phyloP scores from a whole-genome alignment of 2,113 vertebrate genomes.

The Tursiops truncatus region DNA sequence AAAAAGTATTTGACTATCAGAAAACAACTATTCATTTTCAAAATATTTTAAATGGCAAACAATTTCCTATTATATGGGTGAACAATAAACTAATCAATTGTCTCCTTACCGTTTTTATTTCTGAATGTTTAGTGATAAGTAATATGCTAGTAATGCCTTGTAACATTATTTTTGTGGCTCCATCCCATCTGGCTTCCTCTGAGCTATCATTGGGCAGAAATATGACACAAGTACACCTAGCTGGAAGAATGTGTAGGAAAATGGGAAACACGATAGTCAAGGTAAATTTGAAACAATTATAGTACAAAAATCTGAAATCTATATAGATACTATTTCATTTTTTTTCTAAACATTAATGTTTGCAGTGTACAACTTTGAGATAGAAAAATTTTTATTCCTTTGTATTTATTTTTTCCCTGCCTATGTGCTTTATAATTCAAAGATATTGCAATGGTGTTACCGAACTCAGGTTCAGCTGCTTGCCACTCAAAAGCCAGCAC shows the following conservation, averaged over 20 bases:
- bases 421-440: background rate
- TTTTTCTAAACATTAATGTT: background rate
- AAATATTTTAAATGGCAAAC: background rate
- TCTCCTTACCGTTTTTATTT: background rate
- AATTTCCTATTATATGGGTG: background rate
- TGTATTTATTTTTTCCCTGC: background rate
- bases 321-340: background rate
- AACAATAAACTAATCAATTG: background rate
- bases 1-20: background rate
- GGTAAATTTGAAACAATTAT: background rate
- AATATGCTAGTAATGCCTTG: background rate
- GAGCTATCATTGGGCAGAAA: background rate
- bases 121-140: background rate
- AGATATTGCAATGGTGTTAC: background rate
- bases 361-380: background rate
- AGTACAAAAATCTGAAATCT: background rate
- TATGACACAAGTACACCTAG: rapidly evolving
- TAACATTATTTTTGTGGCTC: background rate
- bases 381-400: background rate
- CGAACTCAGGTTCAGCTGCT: no score
- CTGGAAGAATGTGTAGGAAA: background rate
- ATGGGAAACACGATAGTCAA: background rate
- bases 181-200: background rate
- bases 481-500: no score
- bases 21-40: background rate